A percentile compares a stretch with the other conserved stretches of the same genome.
Conservation (phyloP, 2,113 vertebrate genomes). For the Crotalus helleri region DNA sequence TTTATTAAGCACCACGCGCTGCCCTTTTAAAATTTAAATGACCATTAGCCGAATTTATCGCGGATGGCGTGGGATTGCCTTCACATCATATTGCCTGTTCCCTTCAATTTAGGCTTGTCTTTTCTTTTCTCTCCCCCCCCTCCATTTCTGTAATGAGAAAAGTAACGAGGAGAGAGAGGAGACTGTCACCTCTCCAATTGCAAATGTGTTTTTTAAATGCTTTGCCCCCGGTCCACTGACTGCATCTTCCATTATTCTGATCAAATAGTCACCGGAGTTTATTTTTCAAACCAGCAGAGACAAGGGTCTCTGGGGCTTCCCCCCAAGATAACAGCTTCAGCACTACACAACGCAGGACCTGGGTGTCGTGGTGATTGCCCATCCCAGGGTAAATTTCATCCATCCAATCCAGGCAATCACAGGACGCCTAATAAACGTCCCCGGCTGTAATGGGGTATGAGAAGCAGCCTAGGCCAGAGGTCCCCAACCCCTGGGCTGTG, state of each 20-base stretch:
- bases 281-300: background rate
- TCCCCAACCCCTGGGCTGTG: no score
- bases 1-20: background rate
- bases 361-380: background rate
- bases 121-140: background rate
- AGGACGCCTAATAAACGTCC: no score
- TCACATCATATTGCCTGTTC: slow-evolving; percentile 1
- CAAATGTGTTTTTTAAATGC: background rate
- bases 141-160: slow-evolving; percentile 8
- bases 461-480: no score
- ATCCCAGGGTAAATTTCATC: background rate
- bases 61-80: background rate
- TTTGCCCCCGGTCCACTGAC: background rate
- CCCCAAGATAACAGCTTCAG: background rate
- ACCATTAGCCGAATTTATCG: slow-evolving; percentile 11
- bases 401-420: background rate
- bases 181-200: background rate
- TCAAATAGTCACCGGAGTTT: background rate
- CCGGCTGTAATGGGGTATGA: no score
- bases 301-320: background rate
- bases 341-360: background rate
- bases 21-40: slow-evolving; percentile 20
- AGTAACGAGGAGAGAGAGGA: background rate
- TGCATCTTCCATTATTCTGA: background rate
- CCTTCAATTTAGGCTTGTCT: slow-evolving; percentile 6